Percentiles rank a stretch among this genome's conserved stretches.
Conservation (phyloP, 1,140 invertebrate species). For the Polypedilum vanderplanki region DNA sequence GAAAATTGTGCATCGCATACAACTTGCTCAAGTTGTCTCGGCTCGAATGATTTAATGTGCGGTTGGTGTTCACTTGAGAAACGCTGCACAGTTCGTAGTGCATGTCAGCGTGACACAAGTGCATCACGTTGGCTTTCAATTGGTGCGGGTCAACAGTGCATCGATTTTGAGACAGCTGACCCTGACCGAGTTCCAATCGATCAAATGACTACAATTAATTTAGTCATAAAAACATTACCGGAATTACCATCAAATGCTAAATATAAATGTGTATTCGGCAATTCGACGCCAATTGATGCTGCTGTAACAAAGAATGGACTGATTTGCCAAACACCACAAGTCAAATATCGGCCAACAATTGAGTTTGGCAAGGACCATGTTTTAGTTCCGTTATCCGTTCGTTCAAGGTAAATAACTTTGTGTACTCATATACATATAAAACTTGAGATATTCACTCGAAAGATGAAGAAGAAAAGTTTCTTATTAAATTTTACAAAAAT, state of each 20-base stretch:
- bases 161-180: slow-evolving; percentile 87
- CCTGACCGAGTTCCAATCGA: slow-evolving; percentile 84
- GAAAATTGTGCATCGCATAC: slow-evolving; percentile 83
- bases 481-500: slow-evolving; percentile 12
- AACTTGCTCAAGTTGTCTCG: slow-evolving; percentile 84
- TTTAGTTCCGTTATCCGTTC: slow-evolving; percentile 82
- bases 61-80: slow-evolving; percentile 97
- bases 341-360: slow-evolving; percentile 70
- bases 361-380: slow-evolving; percentile 78
- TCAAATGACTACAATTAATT: slow-evolving; percentile 73
- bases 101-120: slow-evolving; percentile 85
- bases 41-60: slow-evolving; percentile 92
- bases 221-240: slow-evolving; percentile 83
- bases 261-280: slow-evolving; percentile 88
- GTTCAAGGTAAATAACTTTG: slow-evolving; percentile 49
- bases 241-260: slow-evolving; percentile 81
- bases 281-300: slow-evolving; percentile 77
- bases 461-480: neutral
- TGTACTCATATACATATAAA: neutral
- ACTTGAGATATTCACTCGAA: neutral
- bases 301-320: slow-evolving; percentile 70
- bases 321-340: slow-evolving; percentile 75
- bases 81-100: slow-evolving; percentile 77
- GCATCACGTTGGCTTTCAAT: slow-evolving; percentile 88
- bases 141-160: slow-evolving; percentile 86